Percentiles rank a stretch among this genome's conserved stretches.
phyloP scores from a whole-genome alignment of 2,797 vertebrate species.

The Sebastes melanostomus region DNA sequence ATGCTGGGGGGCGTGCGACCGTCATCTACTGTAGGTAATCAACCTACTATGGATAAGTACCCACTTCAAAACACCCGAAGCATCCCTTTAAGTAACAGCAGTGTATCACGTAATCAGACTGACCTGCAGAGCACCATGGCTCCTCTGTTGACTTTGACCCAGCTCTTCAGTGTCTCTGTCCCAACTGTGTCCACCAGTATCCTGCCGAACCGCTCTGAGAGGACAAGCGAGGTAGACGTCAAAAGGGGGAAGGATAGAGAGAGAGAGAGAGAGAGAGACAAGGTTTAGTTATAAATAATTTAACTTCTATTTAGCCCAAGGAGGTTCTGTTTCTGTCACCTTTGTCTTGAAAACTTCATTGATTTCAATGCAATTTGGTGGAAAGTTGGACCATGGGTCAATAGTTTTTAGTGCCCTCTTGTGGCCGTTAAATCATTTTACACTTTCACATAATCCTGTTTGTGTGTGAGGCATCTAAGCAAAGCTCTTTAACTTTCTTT shows the following conservation, averaged over 20 bases:
- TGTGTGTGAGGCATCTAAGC: neutral
- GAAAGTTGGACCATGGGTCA: neutral
- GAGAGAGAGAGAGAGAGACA: neutral
- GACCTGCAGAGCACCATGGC: slow-evolving; percentile 94
- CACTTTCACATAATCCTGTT: neutral
- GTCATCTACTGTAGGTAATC: no score
- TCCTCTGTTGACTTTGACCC: slow-evolving; percentile 91
- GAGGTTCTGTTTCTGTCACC: neutral
- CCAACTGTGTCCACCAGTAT: slow-evolving; percentile 89
- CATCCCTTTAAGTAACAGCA: no score
- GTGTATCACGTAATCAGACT: neutral
- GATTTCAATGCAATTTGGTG: neutral
- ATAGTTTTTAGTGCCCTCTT: neutral
- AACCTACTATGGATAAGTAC: no score
- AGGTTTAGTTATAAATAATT: neutral
- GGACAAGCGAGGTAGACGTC: neutral
- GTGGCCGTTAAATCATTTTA: neutral
- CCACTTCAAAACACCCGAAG: no score
- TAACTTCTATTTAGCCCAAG: neutral
- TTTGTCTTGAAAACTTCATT: neutral
- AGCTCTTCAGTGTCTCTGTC: slow-evolving; percentile 86
- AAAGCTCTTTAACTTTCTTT: no score
- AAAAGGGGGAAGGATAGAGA: no score
- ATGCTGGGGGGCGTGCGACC: no score
- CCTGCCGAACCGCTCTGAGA: slow-evolving; percentile 88